A percentile compares a stretch with the other conserved stretches of the same genome.
These are phyloP conservation scores for Adrianichthys oophorus DNA, from an alignment of 2,797 vertebrate species.

Conservation along the genomic window DNA sequence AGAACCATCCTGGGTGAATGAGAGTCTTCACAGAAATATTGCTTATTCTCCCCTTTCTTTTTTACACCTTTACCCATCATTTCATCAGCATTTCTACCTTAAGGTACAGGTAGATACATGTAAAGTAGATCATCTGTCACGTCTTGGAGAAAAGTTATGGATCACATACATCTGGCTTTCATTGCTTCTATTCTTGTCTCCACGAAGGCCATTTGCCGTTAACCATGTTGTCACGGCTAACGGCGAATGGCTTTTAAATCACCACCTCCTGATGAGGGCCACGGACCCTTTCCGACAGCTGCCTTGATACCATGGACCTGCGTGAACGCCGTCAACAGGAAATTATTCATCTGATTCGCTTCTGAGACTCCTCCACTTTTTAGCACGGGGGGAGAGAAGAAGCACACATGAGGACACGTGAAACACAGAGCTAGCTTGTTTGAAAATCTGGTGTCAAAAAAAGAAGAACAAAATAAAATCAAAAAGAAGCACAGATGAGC, in stretches of 20 bases:
- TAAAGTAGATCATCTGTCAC: too few relatives aligned
- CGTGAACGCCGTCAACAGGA: conserved; percentile 48
- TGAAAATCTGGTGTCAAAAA: not conserved
- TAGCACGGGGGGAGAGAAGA: not conserved
- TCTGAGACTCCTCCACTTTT: conserved; percentile 3
- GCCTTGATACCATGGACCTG: conserved; percentile 59
- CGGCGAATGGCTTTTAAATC: conserved; percentile 49
- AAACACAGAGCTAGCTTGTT: not conserved
- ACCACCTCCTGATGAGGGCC: conserved; percentile 25
- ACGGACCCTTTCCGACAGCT: conserved; percentile 44
- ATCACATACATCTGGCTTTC: conserved; percentile 29
- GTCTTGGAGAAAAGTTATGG: conserved; percentile 37
- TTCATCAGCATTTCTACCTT: too few relatives aligned
- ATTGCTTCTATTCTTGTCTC: conserved; percentile 42
- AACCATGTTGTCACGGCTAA: conserved; percentile 29
- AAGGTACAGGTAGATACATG: too few relatives aligned
- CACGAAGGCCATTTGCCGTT: conserved; percentile 37
- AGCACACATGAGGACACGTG: conserved; percentile 1
- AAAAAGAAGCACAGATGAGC: too few relatives aligned
- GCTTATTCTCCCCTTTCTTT: too few relatives aligned
- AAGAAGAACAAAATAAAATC: not conserved
- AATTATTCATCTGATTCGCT: conserved; percentile 49
- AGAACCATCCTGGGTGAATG: too few relatives aligned
- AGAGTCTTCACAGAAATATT: too few relatives aligned
- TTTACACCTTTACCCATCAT: too few relatives aligned